Base-by-base conservation (phyloP, 2,113 vertebrate genomes). In the Cricetomys ansorgei region DNA sequence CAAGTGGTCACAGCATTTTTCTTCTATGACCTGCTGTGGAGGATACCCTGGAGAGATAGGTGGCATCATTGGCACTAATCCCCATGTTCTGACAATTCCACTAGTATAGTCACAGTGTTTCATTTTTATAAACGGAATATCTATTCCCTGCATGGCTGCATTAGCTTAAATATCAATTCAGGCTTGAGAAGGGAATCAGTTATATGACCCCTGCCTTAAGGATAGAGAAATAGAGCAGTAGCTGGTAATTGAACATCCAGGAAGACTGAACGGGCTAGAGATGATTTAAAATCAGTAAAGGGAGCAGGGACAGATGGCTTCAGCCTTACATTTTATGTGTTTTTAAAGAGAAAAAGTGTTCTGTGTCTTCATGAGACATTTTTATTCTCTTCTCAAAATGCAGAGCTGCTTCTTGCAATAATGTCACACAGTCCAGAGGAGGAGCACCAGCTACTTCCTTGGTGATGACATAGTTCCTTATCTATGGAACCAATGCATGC, bases 301-400 rank as follows among this genome's bases (percentile, higher is more conserved):
- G 48, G 57, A 86, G 80, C n/a, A 62, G 86, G 64, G 79, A 93
- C 96, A 97, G 95, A 96, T 97, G 95, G 92, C 55, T 93, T 93
- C 69, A 97, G 85, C 55, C 77, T 90, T 79, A 86, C 59, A 96
- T 94, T 97, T 97, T 95, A 95, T 96, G 89, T 96, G 89, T 93
- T 92, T 96, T 97, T 97, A 97, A 96, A 91, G 9, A 77, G 50
- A 64, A 95, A 96, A 96, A 93, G 86, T 89, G 40, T 96, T 86
- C 81, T 89, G 16, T 96, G 94, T 95, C 64, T 97, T 94, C 64
- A 91, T 10, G n/a, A 93, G 89, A 77, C 87, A 79, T 92, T 97
- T 97, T 97, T 88, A 96, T 97, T 95, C 89, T 95, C 96, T 86
- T 95, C 91, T 84, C 31, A 96, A 95, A 97, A 92, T 86, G 45